These are phyloP conservation scores for Catocala fraxini DNA, from an alignment of 2,888 invertebrate genomes.

Conservation along the genomic window DNA sequence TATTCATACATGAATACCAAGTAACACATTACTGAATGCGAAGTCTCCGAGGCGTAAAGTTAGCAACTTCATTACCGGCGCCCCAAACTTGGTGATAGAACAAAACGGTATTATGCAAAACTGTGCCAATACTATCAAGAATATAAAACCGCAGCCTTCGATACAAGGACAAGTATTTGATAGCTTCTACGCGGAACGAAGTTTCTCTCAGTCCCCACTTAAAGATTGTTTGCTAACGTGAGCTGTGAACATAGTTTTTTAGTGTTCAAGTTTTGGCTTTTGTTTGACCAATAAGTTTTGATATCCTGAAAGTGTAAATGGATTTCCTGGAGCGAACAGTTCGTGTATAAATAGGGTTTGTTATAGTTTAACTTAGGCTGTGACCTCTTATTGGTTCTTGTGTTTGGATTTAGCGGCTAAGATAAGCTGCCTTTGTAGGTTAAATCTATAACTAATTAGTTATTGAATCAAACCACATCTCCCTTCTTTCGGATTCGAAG, in stretches of 20 bases:
- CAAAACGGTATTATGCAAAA: conserved; percentile 10
- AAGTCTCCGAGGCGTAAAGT: conserved; percentile 3
- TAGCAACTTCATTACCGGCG: conserved; percentile 37
- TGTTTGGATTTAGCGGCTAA: no score
- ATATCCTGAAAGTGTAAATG: background rate
- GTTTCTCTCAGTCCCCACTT: background rate
- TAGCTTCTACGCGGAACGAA: conserved; percentile 6
- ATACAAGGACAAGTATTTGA: conserved; percentile 2
- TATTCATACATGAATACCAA: no score
- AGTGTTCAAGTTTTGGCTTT: conserved; percentile 1
- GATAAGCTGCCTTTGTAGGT: no score
- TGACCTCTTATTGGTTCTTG: no score
- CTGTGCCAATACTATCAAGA: background rate
- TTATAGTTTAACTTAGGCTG: no score
- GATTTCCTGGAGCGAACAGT: background rate
- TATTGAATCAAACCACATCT: no score
- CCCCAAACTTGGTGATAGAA: conserved; percentile 27
- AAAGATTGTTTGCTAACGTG: conserved; percentile 5
- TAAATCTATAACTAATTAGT: no score
- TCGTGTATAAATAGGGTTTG: background rate
- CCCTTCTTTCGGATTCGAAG: no score
- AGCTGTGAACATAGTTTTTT: background rate
- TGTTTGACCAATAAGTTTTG: background rate
- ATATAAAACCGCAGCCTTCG: background rate
- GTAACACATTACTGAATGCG: background rate